Evolutionary conservation across 92 coral and sea anemone species (phyloP).

Genomic region (Micromussa lordhowensis): DNA sequence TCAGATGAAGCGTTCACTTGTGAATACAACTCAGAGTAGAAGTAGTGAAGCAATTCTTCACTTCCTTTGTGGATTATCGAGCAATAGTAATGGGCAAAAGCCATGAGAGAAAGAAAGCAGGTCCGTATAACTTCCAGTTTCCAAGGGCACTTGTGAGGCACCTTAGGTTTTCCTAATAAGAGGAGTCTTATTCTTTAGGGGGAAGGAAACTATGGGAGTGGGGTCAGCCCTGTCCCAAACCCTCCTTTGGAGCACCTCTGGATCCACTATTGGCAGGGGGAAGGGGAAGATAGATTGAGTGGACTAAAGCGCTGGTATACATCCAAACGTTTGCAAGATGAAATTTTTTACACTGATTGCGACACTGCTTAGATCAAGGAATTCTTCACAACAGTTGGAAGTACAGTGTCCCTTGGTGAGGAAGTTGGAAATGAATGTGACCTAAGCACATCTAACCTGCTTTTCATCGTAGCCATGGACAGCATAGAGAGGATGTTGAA

Average conservation of each 20-base stretch:
- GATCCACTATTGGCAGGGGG: not conserved
- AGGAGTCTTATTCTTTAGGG: not conserved
- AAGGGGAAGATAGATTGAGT: not conserved
- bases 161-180: not conserved
- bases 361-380: not conserved
- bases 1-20: too few species aligned
- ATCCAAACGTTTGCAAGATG: too few species aligned
- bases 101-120: too few species aligned
- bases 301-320: not conserved
- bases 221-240: not conserved
- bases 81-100: not conserved
- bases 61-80: too few species aligned
- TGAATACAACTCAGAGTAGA: not conserved
- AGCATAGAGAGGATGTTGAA: slow-evolving; percentile 91
- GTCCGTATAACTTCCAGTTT: not conserved
- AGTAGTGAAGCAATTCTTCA: too few species aligned
- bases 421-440: not conserved
- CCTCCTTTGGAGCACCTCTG: not conserved
- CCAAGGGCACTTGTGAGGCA: not conserved
- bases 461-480: slow-evolving; percentile 86
- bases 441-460: slow-evolving; percentile 51
- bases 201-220: not conserved
- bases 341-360: too few species aligned
- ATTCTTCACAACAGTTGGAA: not conserved
- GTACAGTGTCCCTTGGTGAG: too few species aligned